Base-by-base conservation (phyloP, 2,113 vertebrate species). In the Ciconia maguari region DNA sequence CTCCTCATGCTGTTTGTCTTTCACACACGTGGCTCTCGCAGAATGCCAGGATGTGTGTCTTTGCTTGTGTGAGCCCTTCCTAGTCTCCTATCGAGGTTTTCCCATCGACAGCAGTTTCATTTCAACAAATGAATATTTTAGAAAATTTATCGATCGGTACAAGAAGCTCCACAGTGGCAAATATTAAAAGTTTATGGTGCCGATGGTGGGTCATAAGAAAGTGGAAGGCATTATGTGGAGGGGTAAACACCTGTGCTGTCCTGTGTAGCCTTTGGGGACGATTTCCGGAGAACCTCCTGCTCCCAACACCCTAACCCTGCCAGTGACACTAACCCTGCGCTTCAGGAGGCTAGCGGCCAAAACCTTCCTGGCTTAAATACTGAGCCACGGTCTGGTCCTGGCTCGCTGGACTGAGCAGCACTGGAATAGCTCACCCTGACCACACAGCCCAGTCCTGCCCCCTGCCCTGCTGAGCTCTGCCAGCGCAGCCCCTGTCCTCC, bases 111-210 rank as follows among this genome's bases (percentile, higher is more conserved):
- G 60, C 65, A 29, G 20, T 61, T 87, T 83, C 55, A 46, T 55
- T 70, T 60, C 77, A 82, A 75, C 44, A 77, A 54, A 92, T 32
- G 1, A 69, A 77, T 24, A 21, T 38, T 82, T 74, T 22, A 60
- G 44, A 69, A 74, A 79, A 74, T 38, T 1, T n/a, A 54, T 64
- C 0, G 0, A 51, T 69, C 0, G 2, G 1, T 36, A 66, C 82
- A 41, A 75, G 44, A 46, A 61, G n/a, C 21, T 90, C 32, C 15
- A 36, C 7, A 4, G 6, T 34, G n/a, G 66, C 44, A 89, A 89
- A 41, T 60, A 70, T 26, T 78, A 36, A 9, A 89, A 54, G 36
- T 87, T 66, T 36, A 12, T 46, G 30, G 51, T 54, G 44, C 38
- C 3, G 20, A 12, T 34, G 19, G 10, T 30, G 52, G 27, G 22